phyloP scores from a whole-genome alignment of 2,888 invertebrate species.

The Sphaerophoria rueppellii region DNA sequence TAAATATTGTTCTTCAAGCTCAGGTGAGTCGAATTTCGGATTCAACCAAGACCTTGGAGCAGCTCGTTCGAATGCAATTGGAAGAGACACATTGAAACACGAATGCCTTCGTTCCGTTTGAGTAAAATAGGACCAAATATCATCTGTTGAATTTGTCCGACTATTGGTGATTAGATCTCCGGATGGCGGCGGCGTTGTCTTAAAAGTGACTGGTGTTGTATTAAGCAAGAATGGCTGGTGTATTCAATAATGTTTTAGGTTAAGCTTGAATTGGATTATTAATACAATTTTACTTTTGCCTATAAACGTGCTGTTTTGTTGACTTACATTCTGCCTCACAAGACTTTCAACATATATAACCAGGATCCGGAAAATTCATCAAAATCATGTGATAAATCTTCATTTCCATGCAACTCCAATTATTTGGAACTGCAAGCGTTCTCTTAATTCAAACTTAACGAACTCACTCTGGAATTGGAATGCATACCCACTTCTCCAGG shows the following conservation, averaged over 20 bases:
- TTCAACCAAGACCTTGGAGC: constrained; percentile 96
- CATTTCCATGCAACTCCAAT: constrained; percentile 10
- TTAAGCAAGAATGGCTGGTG: constrained; percentile 71
- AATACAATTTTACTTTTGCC: no score
- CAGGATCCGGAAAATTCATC: neutral
- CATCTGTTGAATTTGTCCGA: constrained; percentile 81
- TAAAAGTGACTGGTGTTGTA: constrained; percentile 81
- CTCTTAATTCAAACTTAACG: constrained; percentile 12
- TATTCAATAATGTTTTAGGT: no score
- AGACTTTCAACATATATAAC: no score
- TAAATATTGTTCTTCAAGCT: constrained; percentile 95
- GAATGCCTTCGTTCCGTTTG: constrained; percentile 89
- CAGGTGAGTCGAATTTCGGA: constrained; percentile 96
- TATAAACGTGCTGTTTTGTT: neutral
- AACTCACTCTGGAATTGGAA: constrained; percentile 10
- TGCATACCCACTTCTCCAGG: constrained; percentile 20
- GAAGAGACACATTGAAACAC: constrained; percentile 91
- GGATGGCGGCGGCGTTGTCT: constrained; percentile 82
- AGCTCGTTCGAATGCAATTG: constrained; percentile 95
- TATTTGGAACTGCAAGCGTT: neutral
- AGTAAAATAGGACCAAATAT: constrained; percentile 89
- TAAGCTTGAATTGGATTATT: constrained; percentile 4
- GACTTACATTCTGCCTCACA: neutral
- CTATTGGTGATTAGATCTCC: constrained; percentile 81
- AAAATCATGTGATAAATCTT: constrained; percentile 3